phyloP scores from a whole-genome alignment of 1,140 invertebrate genomes.

The Drosophila parvula region DNA sequence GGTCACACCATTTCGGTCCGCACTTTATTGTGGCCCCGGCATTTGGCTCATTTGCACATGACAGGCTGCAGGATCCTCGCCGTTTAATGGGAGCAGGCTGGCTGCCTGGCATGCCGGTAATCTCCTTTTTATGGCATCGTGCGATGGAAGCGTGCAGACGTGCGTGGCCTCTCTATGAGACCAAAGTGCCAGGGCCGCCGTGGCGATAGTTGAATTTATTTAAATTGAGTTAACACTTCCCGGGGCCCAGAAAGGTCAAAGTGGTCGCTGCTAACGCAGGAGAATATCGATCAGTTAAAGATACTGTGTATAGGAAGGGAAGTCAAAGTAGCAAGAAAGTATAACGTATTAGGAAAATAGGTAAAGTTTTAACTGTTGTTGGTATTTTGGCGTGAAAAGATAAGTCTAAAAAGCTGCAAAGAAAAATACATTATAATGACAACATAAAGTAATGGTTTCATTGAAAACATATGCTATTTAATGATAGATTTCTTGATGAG shows the following conservation, averaged over 20 bases:
- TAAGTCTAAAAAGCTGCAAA: neutral
- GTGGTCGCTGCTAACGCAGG: constrained; percentile 2
- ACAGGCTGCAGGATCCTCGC: constrained; percentile 33
- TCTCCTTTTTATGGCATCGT: constrained; percentile 72
- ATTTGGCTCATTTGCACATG: constrained; percentile 76
- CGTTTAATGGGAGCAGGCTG: constrained; percentile 61
- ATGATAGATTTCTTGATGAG: too few species aligned
- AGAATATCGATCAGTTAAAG: constrained; percentile 13
- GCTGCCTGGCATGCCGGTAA: constrained; percentile 50
- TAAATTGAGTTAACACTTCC: constrained; percentile 61
- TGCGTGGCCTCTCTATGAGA: constrained; percentile 64
- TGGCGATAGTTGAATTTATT: constrained; percentile 72
- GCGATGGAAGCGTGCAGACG: constrained; percentile 65
- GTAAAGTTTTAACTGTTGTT: neutral
- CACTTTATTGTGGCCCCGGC: constrained; percentile 59
- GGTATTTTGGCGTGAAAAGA: neutral
- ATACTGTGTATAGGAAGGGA: neutral
- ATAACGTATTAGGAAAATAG: constrained; percentile 5
- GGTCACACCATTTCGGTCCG: constrained; percentile 33
- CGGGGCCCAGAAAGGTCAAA: constrained; percentile 37
- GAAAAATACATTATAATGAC: neutral
- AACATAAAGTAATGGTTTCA: neutral
- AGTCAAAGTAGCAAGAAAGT: neutral
- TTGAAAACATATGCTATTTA: too few species aligned
- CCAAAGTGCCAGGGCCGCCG: constrained; percentile 15